A percentile compares a stretch with the other conserved stretches of the same genome.
Conservation (phyloP, 2,113 vertebrate genomes). For the Eulacestoma nigropectus region DNA sequence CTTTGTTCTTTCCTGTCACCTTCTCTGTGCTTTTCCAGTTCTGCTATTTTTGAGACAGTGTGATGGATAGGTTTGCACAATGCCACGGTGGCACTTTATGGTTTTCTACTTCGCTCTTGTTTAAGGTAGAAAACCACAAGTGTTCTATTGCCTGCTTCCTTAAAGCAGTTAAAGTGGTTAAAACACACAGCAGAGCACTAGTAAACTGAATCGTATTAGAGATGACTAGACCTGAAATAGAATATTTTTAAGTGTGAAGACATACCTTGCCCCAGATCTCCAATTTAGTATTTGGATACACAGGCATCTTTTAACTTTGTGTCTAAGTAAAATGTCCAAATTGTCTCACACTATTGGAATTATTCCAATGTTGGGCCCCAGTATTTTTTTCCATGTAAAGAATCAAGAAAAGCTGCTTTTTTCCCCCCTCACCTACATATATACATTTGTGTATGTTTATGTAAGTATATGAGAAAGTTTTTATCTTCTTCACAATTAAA, state of each 20-base stretch:
- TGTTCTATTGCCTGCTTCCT: neutral
- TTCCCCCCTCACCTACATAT: rapidly evolving
- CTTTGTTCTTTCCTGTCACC: neutral
- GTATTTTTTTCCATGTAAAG: neutral
- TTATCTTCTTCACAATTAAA: neutral
- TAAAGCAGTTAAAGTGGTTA: neutral
- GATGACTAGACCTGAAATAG: neutral
- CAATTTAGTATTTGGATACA: neutral
- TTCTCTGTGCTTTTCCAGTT: neutral
- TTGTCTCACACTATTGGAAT: neutral
- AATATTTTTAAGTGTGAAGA: neutral
- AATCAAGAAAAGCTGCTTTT: neutral
- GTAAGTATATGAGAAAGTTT: neutral
- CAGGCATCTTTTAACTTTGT: neutral
- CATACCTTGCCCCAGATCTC: neutral
- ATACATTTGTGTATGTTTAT: neutral
- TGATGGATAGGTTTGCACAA: neutral
- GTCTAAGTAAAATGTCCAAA: neutral
- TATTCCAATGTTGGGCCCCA: neutral
- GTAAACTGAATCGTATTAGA: neutral
- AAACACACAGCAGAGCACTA: neutral
- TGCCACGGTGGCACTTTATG: neutral
- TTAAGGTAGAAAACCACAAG: neutral
- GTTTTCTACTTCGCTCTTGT: neutral
- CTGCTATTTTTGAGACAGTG: neutral